A percentile compares a stretch with the other conserved stretches of the same genome.
Conservation (phyloP, 2,888 invertebrate genomes). For the Lucinisca nassula region DNA sequence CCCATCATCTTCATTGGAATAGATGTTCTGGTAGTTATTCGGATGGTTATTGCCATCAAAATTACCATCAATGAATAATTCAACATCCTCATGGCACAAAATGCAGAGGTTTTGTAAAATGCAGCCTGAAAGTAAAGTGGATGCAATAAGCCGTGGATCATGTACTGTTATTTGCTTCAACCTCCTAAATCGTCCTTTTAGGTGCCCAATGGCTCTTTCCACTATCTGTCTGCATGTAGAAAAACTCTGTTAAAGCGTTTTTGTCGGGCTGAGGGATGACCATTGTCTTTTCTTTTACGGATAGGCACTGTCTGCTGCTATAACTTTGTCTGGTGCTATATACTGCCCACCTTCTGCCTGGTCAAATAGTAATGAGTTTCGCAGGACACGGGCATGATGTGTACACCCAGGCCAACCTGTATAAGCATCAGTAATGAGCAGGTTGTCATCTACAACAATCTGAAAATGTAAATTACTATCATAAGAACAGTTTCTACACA, state of each 20-base stretch:
- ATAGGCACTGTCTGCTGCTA: constrained; percentile 46
- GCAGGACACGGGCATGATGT: constrained; percentile 55
- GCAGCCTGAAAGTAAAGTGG: constrained; percentile 33
- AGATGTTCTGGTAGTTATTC: constrained; percentile 41
- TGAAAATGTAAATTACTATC: neutral
- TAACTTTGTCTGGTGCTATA: constrained; percentile 7
- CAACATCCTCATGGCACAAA: constrained; percentile 25
- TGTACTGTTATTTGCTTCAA: constrained; percentile 34
- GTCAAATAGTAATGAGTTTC: constrained; percentile 36
- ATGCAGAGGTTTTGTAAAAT: constrained; percentile 40
- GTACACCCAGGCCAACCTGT: constrained; percentile 56
- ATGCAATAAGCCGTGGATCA: constrained; percentile 19
- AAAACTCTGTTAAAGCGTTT: no score
- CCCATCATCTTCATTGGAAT: constrained; percentile 1
- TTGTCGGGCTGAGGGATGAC: no score
- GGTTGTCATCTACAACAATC: constrained; percentile 38
- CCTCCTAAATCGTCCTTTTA: constrained; percentile 48
- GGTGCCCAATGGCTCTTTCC: constrained; percentile 40
- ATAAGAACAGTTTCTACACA: no score
- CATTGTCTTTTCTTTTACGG: constrained; percentile 13
- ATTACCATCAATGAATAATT: constrained; percentile 28
- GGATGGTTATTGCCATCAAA: constrained; percentile 36
- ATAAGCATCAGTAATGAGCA: constrained; percentile 48
- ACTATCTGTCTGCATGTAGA: constrained; percentile 22
- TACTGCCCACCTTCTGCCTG: constrained; percentile 17